phyloP scores from a whole-genome alignment of 1,140 invertebrate genomes.

The Galendromus occidentalis region DNA sequence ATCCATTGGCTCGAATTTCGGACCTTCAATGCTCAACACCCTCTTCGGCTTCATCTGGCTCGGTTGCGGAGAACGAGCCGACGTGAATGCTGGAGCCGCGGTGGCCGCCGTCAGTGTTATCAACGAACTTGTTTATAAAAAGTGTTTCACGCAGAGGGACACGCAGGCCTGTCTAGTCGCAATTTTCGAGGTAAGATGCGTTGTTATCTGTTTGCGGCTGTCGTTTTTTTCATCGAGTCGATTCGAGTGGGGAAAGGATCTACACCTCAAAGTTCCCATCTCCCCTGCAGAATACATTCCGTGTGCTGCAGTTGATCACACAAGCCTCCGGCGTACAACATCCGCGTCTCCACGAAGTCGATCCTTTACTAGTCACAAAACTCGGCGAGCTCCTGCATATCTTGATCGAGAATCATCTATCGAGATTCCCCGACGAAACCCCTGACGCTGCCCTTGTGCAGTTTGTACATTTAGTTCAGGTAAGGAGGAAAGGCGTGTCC shows the following conservation, averaged over 20 bases:
- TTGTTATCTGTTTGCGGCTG: neutral
- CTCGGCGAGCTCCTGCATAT: neutral
- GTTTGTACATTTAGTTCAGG: neutral
- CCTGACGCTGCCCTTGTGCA: neutral
- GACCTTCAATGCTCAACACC: neutral
- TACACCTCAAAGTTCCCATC: neutral
- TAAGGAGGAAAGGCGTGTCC: neutral
- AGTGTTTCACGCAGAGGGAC: conserved; percentile 1
- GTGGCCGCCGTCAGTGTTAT: neutral
- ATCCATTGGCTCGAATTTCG: neutral
- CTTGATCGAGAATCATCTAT: neutral
- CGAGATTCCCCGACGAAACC: conserved; percentile 1
- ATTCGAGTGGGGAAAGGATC: neutral
- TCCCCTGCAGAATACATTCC: neutral
- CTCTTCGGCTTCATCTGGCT: neutral
- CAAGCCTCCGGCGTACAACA: too few species aligned
- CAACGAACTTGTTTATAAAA: neutral
- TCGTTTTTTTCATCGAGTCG: neutral
- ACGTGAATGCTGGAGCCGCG: neutral
- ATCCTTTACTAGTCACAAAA: neutral
- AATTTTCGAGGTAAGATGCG: neutral
- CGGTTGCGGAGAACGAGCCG: neutral
- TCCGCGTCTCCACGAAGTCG: neutral
- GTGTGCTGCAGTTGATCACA: neutral
- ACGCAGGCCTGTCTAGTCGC: neutral